Evolutionary conservation across 1,140 invertebrate species (phyloP).

Genomic region (Dendroctonus ponderosae): DNA sequence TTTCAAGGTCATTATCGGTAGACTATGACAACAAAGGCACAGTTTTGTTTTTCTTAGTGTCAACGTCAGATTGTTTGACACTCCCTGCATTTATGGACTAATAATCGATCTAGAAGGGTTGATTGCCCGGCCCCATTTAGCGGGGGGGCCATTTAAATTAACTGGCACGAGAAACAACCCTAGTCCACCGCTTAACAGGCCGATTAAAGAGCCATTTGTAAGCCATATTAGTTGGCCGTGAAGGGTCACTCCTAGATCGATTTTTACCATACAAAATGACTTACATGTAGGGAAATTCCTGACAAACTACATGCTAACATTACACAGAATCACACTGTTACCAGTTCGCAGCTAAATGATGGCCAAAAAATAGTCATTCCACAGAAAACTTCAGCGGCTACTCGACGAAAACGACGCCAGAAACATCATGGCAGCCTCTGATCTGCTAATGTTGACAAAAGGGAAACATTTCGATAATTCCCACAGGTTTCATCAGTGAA

Average conservation of each 20-base stretch:
- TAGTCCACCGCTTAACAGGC: background rate
- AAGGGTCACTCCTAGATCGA: conserved; percentile 39
- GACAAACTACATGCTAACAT: conserved; percentile 32
- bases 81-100: conserved; percentile 11
- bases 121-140: conserved; percentile 2
- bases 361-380: conserved; percentile 48
- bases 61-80: conserved; percentile 28
- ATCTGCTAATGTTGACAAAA: too few species aligned
- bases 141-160: background rate
- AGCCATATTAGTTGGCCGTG: conserved; percentile 29
- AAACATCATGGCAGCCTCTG: conserved; percentile 28
- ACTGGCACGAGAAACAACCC: conserved; percentile 1
- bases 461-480: too few species aligned
- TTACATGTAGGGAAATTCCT: conserved; percentile 33
- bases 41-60: conserved; percentile 36
- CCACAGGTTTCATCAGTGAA: too few species aligned
- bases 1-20: conserved; percentile 42
- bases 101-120: conserved; percentile 7
- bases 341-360: conserved; percentile 42
- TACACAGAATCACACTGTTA: conserved; percentile 42
- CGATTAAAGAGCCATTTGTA: too few species aligned
- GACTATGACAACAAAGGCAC: conserved; percentile 42
- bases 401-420: conserved; percentile 18
- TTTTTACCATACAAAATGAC: conserved; percentile 41
- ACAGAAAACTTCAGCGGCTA: conserved; percentile 41